These are phyloP conservation scores for Lasiurus borealis DNA, from an alignment of 2,113 vertebrate species.

Conservation along the genomic window DNA sequence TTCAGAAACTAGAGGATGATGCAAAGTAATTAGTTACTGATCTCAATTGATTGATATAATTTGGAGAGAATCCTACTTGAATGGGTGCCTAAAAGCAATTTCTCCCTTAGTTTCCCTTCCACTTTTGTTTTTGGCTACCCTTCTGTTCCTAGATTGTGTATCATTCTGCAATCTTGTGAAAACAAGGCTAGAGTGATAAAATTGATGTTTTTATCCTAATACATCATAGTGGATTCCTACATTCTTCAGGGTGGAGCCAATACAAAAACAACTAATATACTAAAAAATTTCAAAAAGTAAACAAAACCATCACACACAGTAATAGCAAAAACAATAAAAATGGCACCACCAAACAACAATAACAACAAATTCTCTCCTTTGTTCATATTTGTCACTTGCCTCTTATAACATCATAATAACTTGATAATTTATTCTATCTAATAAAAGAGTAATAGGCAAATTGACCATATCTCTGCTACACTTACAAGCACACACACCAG, in stretches of 20 bases:
- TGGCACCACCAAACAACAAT: not conserved
- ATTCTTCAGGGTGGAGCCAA: not conserved
- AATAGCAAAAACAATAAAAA: not conserved
- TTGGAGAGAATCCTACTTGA: conserved; percentile 29
- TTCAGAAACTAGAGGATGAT: conserved; percentile 21
- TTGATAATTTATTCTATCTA: not conserved
- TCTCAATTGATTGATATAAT: not conserved
- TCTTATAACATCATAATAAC: not conserved
- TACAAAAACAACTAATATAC: not conserved
- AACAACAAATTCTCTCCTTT: not conserved
- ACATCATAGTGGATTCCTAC: not conserved
- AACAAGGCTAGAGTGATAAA: not conserved
- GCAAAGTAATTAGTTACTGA: conserved; percentile 44
- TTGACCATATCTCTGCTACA: too few species aligned
- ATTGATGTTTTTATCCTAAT: not conserved
- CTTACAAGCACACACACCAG: too few species aligned
- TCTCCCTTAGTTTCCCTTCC: not conserved
- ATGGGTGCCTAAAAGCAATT: conserved; percentile 26
- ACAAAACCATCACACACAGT: not conserved
- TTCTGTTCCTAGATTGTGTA: not conserved
- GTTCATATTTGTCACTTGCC: not conserved
- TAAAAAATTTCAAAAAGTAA: not conserved
- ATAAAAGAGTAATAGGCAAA: too few species aligned
- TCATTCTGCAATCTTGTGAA: not conserved
- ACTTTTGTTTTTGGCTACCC: not conserved